Percentiles rank a stretch among this genome's conserved stretches.
Conservation (phyloP, 2,113 vertebrate genomes). For the Phycodurus eques region DNA sequence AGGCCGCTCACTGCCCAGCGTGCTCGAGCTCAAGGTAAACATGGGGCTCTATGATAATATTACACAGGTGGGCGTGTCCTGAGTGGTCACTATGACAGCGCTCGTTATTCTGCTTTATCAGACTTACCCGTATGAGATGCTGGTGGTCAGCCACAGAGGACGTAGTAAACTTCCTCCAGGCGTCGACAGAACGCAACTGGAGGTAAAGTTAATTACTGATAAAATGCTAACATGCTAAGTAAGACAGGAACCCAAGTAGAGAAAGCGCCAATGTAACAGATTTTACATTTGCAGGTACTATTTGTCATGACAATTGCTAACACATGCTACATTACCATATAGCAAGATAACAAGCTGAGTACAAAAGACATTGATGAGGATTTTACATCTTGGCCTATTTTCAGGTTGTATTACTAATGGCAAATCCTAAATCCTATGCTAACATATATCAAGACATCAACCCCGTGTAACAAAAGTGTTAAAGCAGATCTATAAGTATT, state of each 20-base stretch:
- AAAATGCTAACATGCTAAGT: background rate
- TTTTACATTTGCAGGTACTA: background rate
- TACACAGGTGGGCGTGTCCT: background rate
- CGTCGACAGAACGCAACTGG: conserved; percentile 83
- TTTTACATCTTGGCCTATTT: no score
- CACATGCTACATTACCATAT: background rate
- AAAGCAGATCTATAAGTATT: no score
- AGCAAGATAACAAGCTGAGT: no score
- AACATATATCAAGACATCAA: no score
- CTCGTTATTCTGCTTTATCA: conserved; percentile 10
- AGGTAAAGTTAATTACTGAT: conserved; percentile 52
- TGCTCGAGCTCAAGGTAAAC: conserved; percentile 84
- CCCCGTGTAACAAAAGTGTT: no score
- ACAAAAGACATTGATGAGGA: no score
- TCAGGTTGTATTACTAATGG: no score
- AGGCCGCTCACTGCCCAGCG: conserved; percentile 87
- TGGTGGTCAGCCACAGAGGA: conserved; percentile 83
- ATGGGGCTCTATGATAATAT: no score
- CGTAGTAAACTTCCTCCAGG: conserved; percentile 82
- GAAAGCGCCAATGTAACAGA: background rate
- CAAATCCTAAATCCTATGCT: no score
- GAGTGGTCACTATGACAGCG: background rate
- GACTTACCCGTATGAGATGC: conserved; percentile 80
- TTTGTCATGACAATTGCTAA: background rate
- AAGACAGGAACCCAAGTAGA: background rate